Conservation (phyloP, 1,140 invertebrate genomes). For the Luehdorfia chinensis region DNA sequence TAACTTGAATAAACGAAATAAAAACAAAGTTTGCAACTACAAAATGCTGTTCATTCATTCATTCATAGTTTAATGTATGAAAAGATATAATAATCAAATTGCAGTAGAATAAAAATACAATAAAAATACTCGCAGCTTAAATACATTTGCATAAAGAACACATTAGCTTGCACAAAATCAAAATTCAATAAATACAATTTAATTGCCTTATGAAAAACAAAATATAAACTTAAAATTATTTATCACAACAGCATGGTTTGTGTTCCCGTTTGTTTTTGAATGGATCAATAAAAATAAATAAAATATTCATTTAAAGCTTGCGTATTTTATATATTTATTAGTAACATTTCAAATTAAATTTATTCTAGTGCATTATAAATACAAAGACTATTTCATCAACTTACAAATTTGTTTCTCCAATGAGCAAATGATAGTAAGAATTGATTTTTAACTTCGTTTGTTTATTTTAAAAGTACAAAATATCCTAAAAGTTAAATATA, state of each 20-base stretch:
- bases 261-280: slow-evolving; percentile 48
- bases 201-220: slow-evolving; percentile 25
- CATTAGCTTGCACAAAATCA: slow-evolving; percentile 45
- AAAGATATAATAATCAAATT: slow-evolving; percentile 31
- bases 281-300: slow-evolving; percentile 34
- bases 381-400: not conserved
- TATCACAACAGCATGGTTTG: slow-evolving; percentile 72
- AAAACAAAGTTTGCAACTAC: too few species aligned
- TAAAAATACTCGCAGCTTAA: slow-evolving; percentile 29
- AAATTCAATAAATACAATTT: slow-evolving; percentile 52
- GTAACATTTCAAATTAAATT: slow-evolving; percentile 24
- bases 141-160: slow-evolving; percentile 51
- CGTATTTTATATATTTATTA: slow-evolving; percentile 9
- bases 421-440: not conserved
- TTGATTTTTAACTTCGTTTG: not conserved
- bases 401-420: not conserved
- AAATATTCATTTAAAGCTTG: slow-evolving; percentile 42
- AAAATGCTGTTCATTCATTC: slow-evolving; percentile 8
- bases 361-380: slow-evolving; percentile 15
- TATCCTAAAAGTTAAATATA: not conserved
- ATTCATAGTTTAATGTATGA: slow-evolving; percentile 6
- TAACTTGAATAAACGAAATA: too few species aligned
- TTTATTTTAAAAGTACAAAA: not conserved
- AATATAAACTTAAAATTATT: slow-evolving; percentile 62
- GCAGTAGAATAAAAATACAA: slow-evolving; percentile 40